Conservation (phyloP, 2,888 invertebrate species). For the Mechanitis messenoides region DNA sequence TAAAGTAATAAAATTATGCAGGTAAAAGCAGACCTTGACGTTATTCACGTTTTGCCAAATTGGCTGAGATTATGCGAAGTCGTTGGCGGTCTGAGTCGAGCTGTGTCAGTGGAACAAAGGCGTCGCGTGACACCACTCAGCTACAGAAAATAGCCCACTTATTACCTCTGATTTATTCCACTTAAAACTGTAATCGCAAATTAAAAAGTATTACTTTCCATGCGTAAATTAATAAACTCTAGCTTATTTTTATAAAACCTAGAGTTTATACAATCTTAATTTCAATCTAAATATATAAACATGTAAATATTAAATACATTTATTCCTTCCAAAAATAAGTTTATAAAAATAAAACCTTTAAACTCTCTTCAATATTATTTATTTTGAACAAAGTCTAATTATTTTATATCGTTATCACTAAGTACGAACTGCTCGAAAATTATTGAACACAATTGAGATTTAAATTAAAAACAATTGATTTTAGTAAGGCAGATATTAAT, state of each 20-base stretch:
- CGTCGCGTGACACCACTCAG: constrained; percentile 49
- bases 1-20: not conserved
- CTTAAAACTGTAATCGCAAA: constrained; percentile 3
- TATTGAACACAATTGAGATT: not conserved
- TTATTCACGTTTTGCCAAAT: constrained; percentile 22
- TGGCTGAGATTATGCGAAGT: constrained; percentile 22
- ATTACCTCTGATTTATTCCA: constrained; percentile 12
- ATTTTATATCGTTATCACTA: not conserved
- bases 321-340: no score
- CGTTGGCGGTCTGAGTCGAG: constrained; percentile 23
- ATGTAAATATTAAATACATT: no score
- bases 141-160: constrained; percentile 35
- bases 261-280: no score
- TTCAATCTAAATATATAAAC: no score
- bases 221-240: not conserved
- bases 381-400: no score
- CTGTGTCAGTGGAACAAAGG: constrained; percentile 54
- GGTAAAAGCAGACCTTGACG: constrained; percentile 10
- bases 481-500: constrained; percentile 22
- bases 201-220: not conserved
- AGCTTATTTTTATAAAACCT: not conserved
- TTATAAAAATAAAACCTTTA: no score
- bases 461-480: not conserved
- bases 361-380: no score
- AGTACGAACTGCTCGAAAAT: not conserved